Base-by-base conservation (phyloP, 1,140 invertebrate genomes). In the Sitobion miscanthi region DNA sequence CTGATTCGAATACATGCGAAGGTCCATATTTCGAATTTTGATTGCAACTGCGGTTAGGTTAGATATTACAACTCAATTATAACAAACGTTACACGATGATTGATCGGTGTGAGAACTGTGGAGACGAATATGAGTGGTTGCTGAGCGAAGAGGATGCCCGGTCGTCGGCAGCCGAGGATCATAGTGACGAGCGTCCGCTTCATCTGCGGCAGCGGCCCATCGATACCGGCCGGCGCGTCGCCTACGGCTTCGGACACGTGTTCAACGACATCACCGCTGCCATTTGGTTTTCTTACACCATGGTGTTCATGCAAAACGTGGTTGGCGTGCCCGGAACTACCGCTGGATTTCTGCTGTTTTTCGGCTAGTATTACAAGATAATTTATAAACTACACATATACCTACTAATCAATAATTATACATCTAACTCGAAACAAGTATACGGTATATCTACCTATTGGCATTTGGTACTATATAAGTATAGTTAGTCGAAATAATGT, bases 201-300 rank as follows among this genome's bases (percentile, higher is more conserved):
- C 57, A 30, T 14, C 4, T n/a, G 20, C 30, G 45, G 6, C 90
- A 21, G 42, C 54, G 11, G 9, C 11, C 45, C 45, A 20, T 94
- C 1, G 25, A 25, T 38, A 94, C 1, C 45, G 42, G 35, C 52
- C 96, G 97, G 92, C 96, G 96, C 94, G 93, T 97, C 4, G 95
- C 97, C 2, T 98, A 96, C 94, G 97, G 97, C 47, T 95, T 98
- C 85, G 98, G 98, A 1, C 98, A 99, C 95, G 96, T 99, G 85
- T 97, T 98, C 94, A 99, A 99, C 95, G 98, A 99, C 95, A 96
- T 99, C 2, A 97, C 97, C 94, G 98, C 98, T 0, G 97, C 97
- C 2, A 98, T 99, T 97, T 99, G 98, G 98, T 99, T 99, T 95
- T 98, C 97, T 0, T 99, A 99, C 95, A 97, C 98, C 86, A 96